Base-by-base conservation (phyloP, 2,113 vertebrate species). In the Phaethornis superciliosus region DNA sequence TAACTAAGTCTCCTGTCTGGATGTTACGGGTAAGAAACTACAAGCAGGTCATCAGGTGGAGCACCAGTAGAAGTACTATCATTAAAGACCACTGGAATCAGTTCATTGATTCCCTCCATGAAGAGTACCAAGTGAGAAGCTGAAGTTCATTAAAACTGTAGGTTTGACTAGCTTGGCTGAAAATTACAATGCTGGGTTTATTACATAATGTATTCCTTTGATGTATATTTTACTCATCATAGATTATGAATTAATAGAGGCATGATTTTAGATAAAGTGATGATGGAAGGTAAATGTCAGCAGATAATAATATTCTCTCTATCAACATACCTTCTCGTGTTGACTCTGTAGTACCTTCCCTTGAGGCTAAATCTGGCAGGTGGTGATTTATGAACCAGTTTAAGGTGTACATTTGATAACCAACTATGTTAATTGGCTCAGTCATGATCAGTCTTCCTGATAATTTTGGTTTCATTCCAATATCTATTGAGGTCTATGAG, bases 271-370 rank as follows among this genome's bases (percentile, higher is more conserved):
- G 83, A 69, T 77, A 92, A 84, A 84, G 60, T n/a, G 59, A 90
- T 78, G 56, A 90, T 78, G 56, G 84, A 92, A 96, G 60, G 89
- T 95, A 97, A 97, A 97, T 97, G 95, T 93, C 96, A 97, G 92
- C 64, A 85, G 95, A 95, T 93, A 68, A 95, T 96, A 93, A 96
- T 87, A 74, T 84, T 95, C 77, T 94, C 87, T 91, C 49, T 87
- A 84, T 87, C 94, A 96, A 96, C 90, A 92, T 59, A 85, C 81
- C 51, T 92, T 90, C 91, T 65, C 51, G 15, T 83, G 52, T 70
- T 96, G 76, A 94, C 69, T 86, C 81, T 80, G 56, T 47, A 78
- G 72, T 95, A 88, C 33, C 47, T 69, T 84, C 91, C 79, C 95
- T 62, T 49, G 82, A 85, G 95, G 94, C 74, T 82, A 83, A 62